Conservation (phyloP, 2,888 invertebrate species). For the Habrosyne pyritoides region DNA sequence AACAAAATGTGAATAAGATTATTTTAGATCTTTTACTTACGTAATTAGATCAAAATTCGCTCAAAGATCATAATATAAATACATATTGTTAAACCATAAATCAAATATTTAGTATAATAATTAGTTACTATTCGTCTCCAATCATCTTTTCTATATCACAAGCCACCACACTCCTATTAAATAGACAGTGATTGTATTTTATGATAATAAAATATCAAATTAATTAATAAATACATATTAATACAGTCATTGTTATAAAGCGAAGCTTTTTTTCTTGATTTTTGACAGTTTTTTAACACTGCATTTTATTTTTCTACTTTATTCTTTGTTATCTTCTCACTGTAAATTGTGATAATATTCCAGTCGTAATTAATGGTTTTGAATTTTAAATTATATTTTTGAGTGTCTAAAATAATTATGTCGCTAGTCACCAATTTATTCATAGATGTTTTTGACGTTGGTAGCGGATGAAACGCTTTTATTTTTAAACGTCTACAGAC, state of each 20-base stretch:
- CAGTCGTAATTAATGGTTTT: constrained; percentile 2
- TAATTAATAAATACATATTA: constrained; percentile 48
- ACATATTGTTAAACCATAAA: constrained; percentile 29
- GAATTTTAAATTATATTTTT: background rate
- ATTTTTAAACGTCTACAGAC: background rate
- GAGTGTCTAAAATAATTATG: background rate
- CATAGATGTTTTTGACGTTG: background rate
- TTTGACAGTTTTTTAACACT: constrained; percentile 57
- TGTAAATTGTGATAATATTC: constrained; percentile 46
- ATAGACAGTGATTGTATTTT: constrained; percentile 63
- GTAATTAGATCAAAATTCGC: constrained; percentile 17
- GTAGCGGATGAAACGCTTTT: background rate
- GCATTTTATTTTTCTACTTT: constrained; percentile 57
- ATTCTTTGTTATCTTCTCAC: constrained; percentile 28
- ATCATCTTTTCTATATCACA: constrained; percentile 65
- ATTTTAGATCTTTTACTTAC: constrained; percentile 23
- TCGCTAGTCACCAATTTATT: background rate
- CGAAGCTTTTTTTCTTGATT: constrained; percentile 67
- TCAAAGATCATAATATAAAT: constrained; percentile 24
- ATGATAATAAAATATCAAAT: constrained; percentile 46
- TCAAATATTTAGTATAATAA: constrained; percentile 27
- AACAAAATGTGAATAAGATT: constrained; percentile 20
- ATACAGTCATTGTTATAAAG: constrained; percentile 73
- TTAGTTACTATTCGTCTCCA: constrained; percentile 46
- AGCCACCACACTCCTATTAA: constrained; percentile 77